Conservation (phyloP, 2,113 vertebrate genomes). For the Lophochroa leadbeateri region DNA sequence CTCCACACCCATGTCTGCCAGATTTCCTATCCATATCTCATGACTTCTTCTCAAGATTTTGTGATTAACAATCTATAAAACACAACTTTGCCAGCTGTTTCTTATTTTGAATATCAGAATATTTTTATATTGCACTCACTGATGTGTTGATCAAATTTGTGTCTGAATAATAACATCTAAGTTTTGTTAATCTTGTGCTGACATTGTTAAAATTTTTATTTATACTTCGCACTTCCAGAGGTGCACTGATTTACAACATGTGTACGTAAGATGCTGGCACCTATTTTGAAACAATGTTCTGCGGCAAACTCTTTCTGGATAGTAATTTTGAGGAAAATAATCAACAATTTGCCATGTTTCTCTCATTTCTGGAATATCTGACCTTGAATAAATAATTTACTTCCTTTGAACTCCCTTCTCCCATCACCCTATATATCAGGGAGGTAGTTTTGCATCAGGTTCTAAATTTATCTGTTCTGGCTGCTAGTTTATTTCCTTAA, state of each 20-base stretch:
- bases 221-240: not conserved
- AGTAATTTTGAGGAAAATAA: not conserved
- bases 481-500: not conserved
- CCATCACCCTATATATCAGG: not conserved
- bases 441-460: not conserved
- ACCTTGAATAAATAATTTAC: not conserved
- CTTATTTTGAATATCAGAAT: not conserved
- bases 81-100: fast-evolving
- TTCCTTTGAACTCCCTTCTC: not conserved
- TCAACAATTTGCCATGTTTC: not conserved
- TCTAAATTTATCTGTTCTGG: not conserved
- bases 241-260: not conserved
- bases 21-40: not conserved
- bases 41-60: not conserved
- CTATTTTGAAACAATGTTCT: not conserved
- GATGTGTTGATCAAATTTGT: not conserved
- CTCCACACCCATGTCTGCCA: not conserved
- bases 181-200: not conserved
- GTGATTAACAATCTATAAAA: not conserved
- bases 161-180: not conserved
- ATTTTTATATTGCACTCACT: not conserved
- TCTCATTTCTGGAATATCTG: not conserved
- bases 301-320: not conserved
- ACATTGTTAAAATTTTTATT: not conserved
- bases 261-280: not conserved